Base-by-base conservation (phyloP, 2,113 vertebrate species). In the Vanacampus margaritifer region DNA sequence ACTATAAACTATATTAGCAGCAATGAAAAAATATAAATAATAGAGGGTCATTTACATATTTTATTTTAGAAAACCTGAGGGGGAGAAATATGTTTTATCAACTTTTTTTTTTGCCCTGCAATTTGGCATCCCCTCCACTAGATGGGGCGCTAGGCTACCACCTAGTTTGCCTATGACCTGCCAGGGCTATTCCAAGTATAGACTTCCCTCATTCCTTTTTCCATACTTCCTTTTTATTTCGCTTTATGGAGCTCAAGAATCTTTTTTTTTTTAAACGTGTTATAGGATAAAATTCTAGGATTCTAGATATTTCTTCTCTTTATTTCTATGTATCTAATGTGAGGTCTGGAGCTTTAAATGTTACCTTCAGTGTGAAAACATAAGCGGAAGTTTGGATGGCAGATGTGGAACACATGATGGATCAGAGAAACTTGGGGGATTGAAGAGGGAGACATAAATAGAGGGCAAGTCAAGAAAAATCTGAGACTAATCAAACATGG, bases 401-500 rank as follows among this genome's bases (percentile, higher is more conserved):
- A 69, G 67, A 76, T 65, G 45, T 56, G 53, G 60, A 6, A 28
- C 9, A 3, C 24, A 26, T 5, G 11, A 41, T 23, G 58, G 58
- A 61, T 61, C 36, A 57, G 56, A 26, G 51, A 63, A 53, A 45
- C 67, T 36, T 28, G 70, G 64, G 65, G 63, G 69, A 70, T 53
- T 50, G 65, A 56, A 76, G 63, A 50, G 6, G 36, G 41, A 68
- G 23, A 28, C 35, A 51, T 43, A 72, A 21, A 58, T 16, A 57
- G 17, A 56, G 45, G 10, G 43, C 26, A 48, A 35, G 11, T 24
- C 45, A 35, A 67, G 21, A 56, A 62, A 79, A 70, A 77, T 84
- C 36, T 81, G 83, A 79, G 62, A 81, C 56, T 65, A 72, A 78
- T 76, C 68, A 76, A 81, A 75, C 53, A 32, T 79, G 76, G 77